A percentile compares a stretch with the other conserved stretches of the same genome.
These are phyloP conservation scores for Acipenser oxyrinchus DNA, from an alignment of 2,797 vertebrate species.

Conservation along the genomic window DNA sequence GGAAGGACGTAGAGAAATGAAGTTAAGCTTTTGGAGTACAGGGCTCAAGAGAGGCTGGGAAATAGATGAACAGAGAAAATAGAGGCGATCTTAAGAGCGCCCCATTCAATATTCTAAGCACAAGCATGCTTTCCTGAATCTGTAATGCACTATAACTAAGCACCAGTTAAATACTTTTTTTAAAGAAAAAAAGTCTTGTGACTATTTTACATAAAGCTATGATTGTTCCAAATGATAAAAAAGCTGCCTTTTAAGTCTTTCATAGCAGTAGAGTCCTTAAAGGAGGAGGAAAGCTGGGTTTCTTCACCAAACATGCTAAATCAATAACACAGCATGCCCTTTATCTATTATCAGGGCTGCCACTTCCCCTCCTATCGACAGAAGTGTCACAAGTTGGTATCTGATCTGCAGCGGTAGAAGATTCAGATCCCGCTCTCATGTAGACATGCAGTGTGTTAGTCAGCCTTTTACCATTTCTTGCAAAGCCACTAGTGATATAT, in stretches of 20 bases:
- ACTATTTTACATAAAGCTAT: too few relatives aligned
- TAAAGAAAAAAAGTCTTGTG: too few relatives aligned
- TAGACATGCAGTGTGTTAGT: background rate
- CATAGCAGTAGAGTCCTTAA: background rate
- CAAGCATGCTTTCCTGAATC: too few relatives aligned
- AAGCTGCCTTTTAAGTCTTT: background rate
- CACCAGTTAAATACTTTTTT: too few relatives aligned
- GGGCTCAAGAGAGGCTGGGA: too few relatives aligned
- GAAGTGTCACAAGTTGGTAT: background rate
- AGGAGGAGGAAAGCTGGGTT: background rate
- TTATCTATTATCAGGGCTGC: constrained; percentile 5
- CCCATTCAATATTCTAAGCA: too few relatives aligned
- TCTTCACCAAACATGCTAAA: background rate
- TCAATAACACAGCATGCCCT: background rate
- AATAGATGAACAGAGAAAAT: too few relatives aligned
- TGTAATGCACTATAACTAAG: too few relatives aligned
- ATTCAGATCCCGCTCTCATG: background rate
- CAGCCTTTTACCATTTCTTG: background rate
- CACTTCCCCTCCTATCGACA: constrained; percentile 3
- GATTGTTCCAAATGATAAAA: background rate
- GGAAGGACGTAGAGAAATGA: too few relatives aligned
- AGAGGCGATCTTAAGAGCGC: too few relatives aligned
- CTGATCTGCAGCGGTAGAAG: background rate
- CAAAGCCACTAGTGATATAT: background rate
- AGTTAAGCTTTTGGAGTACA: too few relatives aligned